Base-by-base conservation (phyloP, 2,888 invertebrate species). In the Thera britannica region DNA sequence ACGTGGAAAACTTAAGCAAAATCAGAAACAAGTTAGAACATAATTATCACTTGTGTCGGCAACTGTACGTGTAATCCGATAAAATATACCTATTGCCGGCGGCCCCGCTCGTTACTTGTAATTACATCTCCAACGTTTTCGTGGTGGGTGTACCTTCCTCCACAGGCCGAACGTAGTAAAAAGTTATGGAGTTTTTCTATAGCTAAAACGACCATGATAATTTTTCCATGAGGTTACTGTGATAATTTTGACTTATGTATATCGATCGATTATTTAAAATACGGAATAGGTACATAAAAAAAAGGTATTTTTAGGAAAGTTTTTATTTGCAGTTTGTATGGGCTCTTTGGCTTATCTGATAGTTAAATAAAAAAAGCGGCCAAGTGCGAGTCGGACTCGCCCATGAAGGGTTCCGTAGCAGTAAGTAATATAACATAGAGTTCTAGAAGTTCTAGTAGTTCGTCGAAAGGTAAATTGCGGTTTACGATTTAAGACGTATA, bases 1-100 rank as follows among this genome's bases (percentile, higher is more conserved):
- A 23, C 23, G 23, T 23, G 23, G 23, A 23, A 23, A 23, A 23
- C 23, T 41, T 6, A 5, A 41, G 41, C 41, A 41, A 2, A 5
- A 41, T 41, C 41, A 5, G 2, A 41, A 5, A 23, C 23, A 51
- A 51, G 51, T 51, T 52, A 0, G 34, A 52, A 52, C 34, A 23
- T 23, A 23, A 23, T 51, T 9, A 65, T 36, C 9, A 67, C 67
- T 72, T 73, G 49, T 63, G 64, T 56, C 41, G 52, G 34, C 65
- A 67, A 73, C 62, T 73, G 75, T 75, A 69, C 71, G 75, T 85
- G 85, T 92, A 90, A 92, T 90, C 88, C 90, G 84, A 89, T 92
- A 87, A 92, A 87, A 89, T 92, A 92, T 87, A 88, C 86, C 83
- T 83, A 85, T 84, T 81, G 85, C 82, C 77, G 77, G 77, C 77